phyloP scores from a whole-genome alignment of 2,113 vertebrate species.

The Campylomormyrus tamandua region DNA sequence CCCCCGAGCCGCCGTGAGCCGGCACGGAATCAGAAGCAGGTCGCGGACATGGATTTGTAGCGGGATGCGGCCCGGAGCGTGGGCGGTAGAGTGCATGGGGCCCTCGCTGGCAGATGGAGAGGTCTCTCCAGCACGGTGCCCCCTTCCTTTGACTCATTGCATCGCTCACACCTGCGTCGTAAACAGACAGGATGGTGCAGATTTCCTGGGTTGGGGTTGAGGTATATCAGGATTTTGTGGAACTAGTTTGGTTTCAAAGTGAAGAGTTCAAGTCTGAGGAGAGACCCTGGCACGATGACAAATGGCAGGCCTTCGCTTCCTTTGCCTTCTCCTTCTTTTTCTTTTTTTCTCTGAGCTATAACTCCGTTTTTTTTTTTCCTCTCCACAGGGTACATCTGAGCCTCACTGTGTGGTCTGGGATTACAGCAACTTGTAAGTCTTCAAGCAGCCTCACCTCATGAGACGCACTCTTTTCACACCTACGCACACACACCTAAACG shows the following conservation, averaged over 20 bases:
- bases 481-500: neutral
- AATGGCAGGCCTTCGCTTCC: neutral
- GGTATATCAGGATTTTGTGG: neutral
- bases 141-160: neutral
- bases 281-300: neutral
- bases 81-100: neutral
- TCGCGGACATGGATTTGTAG: neutral
- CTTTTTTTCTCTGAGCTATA: conserved; percentile 33
- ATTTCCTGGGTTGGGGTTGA: neutral
- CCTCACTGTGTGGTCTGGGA: conserved; percentile 93
- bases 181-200: neutral
- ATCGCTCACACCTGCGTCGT: neutral
- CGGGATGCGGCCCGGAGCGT: neutral
- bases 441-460: neutral
- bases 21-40: neutral
- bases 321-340: neutral
- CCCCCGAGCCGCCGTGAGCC: neutral
- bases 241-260: conserved; percentile 8
- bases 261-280: neutral
- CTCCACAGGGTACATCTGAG: conserved; percentile 80
- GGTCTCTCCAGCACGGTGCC: neutral
- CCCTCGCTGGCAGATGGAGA: neutral
- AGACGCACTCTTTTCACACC: neutral
- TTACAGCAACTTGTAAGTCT: conserved; percentile 84
- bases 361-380: conserved; percentile 30